Evolutionary conservation across 2,888 invertebrate species (phyloP).

Genomic region (Eledone cirrhosa): DNA sequence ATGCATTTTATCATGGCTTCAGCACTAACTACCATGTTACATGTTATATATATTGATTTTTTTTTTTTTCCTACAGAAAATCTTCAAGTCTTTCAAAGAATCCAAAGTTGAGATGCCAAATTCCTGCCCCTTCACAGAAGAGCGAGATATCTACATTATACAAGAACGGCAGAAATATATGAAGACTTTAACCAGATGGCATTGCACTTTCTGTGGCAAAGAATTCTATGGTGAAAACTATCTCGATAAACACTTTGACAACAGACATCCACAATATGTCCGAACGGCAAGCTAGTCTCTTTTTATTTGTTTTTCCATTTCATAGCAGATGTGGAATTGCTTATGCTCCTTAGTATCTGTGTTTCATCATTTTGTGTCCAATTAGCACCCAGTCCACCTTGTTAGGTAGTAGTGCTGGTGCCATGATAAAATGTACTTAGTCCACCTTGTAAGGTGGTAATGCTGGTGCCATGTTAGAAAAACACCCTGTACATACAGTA

Average conservation of each 20-base stretch:
- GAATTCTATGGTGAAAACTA: conserved; percentile 57
- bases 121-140: conserved; percentile 47
- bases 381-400: too few species aligned
- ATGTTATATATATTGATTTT: neutral
- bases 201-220: conserved; percentile 62
- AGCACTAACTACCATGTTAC: too few species aligned
- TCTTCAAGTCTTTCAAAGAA: conserved; percentile 44
- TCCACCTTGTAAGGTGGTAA: too few species aligned
- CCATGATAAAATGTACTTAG: too few species aligned
- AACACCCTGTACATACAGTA: too few species aligned
- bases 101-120: conserved; percentile 41
- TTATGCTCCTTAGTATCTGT: too few species aligned
- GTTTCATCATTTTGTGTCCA: too few species aligned
- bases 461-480: too few species aligned
- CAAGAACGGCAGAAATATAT: conserved; percentile 57
- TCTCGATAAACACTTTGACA: conserved; percentile 59
- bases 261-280: conserved; percentile 53
- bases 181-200: conserved; percentile 54
- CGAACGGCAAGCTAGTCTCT: conserved; percentile 35
- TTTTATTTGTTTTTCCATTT: too few species aligned
- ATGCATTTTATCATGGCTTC: too few species aligned
- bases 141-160: conserved; percentile 50
- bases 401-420: too few species aligned
- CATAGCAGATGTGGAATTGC: too few species aligned
- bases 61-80: conserved; percentile 40